phyloP scores from a whole-genome alignment of 2,888 invertebrate species.

The Rhamnusium bicolor region DNA sequence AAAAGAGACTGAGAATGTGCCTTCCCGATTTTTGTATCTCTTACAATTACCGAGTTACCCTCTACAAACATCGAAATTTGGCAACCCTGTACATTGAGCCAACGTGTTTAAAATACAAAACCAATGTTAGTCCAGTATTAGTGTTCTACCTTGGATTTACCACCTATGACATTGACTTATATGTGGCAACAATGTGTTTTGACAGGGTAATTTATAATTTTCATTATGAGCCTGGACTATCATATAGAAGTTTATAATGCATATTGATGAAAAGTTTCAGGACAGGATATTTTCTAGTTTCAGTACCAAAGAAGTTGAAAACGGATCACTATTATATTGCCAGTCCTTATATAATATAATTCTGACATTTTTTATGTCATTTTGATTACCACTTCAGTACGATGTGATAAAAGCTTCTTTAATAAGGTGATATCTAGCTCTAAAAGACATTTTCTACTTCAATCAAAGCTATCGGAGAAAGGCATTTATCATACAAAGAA shows the following conservation, averaged over 20 bases:
- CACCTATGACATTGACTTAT: too few relatives aligned
- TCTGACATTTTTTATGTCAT: conserved; percentile 12
- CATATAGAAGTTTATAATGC: background rate
- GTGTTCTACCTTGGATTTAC: too few relatives aligned
- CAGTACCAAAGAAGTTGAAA: background rate
- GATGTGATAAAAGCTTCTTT: conserved; percentile 16
- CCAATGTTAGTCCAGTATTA: too few relatives aligned
- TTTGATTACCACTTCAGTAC: conserved; percentile 19
- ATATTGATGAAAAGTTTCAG: background rate
- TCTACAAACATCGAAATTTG: too few relatives aligned
- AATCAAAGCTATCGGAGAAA: background rate
- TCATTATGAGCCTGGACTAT: background rate
- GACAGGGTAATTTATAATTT: too few relatives aligned
- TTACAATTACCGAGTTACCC: too few relatives aligned
- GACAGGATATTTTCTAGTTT: background rate
- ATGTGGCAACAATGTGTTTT: too few relatives aligned
- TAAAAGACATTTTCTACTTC: conserved; percentile 4
- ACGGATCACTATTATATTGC: background rate
- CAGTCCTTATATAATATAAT: conserved; percentile 15
- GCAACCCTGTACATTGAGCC: too few relatives aligned
- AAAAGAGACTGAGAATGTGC: too few relatives aligned
- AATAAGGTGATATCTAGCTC: conserved; percentile 12
- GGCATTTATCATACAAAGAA: background rate
- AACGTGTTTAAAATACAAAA: too few relatives aligned
- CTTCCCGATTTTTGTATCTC: too few relatives aligned